A percentile compares a stretch with the other conserved stretches of the same genome.
phyloP scores from a whole-genome alignment of 2,113 vertebrate species.

The Podiceps cristatus region DNA sequence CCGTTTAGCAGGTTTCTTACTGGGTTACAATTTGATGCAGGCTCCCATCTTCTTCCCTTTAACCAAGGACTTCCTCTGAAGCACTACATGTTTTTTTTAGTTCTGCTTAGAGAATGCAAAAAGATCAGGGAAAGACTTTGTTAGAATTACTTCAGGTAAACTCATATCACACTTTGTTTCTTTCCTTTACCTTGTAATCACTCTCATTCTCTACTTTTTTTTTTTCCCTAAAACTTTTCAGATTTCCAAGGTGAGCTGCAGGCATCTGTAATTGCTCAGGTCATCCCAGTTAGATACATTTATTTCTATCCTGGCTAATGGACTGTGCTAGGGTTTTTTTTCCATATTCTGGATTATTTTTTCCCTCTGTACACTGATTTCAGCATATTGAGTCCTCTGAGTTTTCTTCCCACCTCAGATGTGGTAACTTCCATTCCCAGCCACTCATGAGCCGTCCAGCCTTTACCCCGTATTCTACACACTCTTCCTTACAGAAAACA shows the following conservation, averaged over 20 bases:
- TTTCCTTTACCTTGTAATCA: not conserved
- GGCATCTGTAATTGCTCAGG: not conserved
- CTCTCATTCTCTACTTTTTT: not conserved
- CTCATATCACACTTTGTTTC: not conserved
- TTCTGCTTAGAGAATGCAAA: not conserved
- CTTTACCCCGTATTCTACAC: not conserved
- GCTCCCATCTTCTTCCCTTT: not conserved
- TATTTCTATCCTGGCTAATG: not conserved
- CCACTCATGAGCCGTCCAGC: not conserved
- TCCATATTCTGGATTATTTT: not conserved
- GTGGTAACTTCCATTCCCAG: not conserved
- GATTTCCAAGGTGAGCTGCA: not conserved
- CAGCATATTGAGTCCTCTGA: not conserved
- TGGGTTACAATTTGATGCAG: not conserved
- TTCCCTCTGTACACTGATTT: not conserved
- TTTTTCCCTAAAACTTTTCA: not conserved
- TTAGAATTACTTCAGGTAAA: not conserved
- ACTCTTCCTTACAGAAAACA: not conserved
- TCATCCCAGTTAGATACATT: not conserved
- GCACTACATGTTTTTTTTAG: not conserved
- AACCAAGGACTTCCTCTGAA: not conserved
- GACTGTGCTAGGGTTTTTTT: not conserved
- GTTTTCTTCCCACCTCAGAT: not conserved
- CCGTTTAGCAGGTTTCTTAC: fast-evolving
- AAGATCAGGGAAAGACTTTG: not conserved